phyloP scores from a whole-genome alignment of 2,888 invertebrate genomes.

The Boloria euphrosyne region DNA sequence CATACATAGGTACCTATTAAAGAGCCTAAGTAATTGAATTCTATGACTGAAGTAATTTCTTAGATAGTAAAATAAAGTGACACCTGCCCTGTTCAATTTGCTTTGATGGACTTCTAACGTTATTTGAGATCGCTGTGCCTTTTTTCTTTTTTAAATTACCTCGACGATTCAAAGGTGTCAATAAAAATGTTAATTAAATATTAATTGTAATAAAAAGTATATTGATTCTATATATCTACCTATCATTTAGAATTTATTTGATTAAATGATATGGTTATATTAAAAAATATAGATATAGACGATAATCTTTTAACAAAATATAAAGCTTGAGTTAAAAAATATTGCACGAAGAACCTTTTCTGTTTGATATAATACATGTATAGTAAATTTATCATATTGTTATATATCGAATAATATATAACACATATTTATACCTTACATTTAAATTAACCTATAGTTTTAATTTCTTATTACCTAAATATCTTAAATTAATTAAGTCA shows the following conservation, averaged over 20 bases:
- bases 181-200: conserved; percentile 16
- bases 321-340: no score
- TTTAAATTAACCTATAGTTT: neutral
- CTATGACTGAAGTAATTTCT: neutral
- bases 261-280: neutral
- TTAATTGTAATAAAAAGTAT: no score
- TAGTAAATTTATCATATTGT: no score
- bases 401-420: no score
- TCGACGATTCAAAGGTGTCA: neutral
- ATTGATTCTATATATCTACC: no score
- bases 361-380: no score
- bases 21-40: neutral
- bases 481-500: conserved; percentile 15
- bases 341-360: no score
- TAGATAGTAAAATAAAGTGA: conserved; percentile 6
- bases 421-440: no score
- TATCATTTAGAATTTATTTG: conserved; percentile 3
- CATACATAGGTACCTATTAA: neutral
- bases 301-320: no score
- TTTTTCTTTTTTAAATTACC: neutral
- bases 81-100: conserved; percentile 17
- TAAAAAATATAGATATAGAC: no score
- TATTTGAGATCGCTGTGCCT: conserved; percentile 9
- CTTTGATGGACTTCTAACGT: conserved; percentile 6
- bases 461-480: conserved; percentile 44